These are phyloP conservation scores for Eupithecia insigniata DNA, from an alignment of 2,888 invertebrate genomes.

Conservation along the genomic window DNA sequence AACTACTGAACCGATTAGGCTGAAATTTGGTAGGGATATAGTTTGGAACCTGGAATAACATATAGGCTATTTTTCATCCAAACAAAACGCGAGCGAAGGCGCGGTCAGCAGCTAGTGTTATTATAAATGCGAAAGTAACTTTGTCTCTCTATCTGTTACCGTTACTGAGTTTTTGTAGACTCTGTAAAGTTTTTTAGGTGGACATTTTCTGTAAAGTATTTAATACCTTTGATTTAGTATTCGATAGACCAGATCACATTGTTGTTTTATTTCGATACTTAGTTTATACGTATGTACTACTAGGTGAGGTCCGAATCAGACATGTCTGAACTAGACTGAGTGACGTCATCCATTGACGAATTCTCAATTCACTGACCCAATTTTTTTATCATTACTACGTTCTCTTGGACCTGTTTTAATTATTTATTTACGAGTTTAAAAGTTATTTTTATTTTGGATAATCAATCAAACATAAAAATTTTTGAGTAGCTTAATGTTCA, in stretches of 20 bases:
- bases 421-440: neutral
- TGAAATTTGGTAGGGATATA: too few relatives aligned
- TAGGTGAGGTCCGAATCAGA: conserved; percentile 49
- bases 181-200: neutral
- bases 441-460: neutral
- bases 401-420: neutral
- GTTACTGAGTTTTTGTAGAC: neutral
- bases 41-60: too few relatives aligned
- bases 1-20: too few relatives aligned
- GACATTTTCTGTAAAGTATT: neutral
- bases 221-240: neutral
- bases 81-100: too few relatives aligned
- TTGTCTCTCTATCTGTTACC: neutral
- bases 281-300: too few relatives aligned
- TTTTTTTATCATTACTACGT: conserved; percentile 31
- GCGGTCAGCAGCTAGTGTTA: too few relatives aligned
- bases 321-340: conserved; percentile 71
- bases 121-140: neutral
- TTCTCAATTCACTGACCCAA: conserved; percentile 44
- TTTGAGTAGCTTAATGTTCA: neutral
- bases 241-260: neutral
- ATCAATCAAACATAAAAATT: neutral
- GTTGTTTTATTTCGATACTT: neutral
- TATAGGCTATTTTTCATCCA: too few relatives aligned
- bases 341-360: conserved; percentile 68